Percentiles rank a stretch among this genome's conserved stretches.
These are phyloP conservation scores for Thunnus maccoyii DNA, from an alignment of 2,113 vertebrate species.

Conservation along the genomic window DNA sequence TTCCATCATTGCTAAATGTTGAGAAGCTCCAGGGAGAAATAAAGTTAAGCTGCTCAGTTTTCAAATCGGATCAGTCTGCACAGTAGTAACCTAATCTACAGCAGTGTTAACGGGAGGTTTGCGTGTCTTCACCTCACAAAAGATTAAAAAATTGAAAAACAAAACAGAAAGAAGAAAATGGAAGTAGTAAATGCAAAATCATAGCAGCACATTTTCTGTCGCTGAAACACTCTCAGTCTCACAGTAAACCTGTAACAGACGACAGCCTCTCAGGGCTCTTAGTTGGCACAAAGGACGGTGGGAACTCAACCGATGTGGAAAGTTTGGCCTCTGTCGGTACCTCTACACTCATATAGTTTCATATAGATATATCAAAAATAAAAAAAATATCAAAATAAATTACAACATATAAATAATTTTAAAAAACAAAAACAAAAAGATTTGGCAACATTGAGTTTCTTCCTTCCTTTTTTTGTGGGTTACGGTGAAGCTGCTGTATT, in stretches of 20 bases:
- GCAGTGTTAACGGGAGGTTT: constrained; percentile 7
- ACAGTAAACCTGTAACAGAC: constrained; percentile 50
- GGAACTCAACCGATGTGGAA: constrained; percentile 27
- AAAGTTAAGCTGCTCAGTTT: constrained; percentile 11
- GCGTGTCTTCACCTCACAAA: constrained; percentile 1
- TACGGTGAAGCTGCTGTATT: constrained; percentile 34
- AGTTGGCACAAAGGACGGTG: constrained; percentile 82
- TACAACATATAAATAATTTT: constrained; percentile 79
- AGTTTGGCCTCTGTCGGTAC: constrained; percentile 74
- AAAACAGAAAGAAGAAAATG: constrained; percentile 2
- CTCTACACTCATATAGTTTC: constrained; percentile 65
- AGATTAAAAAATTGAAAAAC: background rate
- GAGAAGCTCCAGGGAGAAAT: constrained; percentile 20
- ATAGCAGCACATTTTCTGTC: constrained; percentile 72
- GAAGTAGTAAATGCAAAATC: constrained; percentile 36
- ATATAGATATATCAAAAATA: constrained; percentile 72
- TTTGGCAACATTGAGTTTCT: constrained; percentile 82
- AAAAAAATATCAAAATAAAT: constrained; percentile 82
- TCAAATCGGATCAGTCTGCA: constrained; percentile 14
- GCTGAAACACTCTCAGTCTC: constrained; percentile 43
- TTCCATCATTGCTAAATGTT: constrained; percentile 1
- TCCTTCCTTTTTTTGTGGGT: constrained; percentile 41
- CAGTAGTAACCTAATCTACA: background rate
- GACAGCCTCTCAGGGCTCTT: constrained; percentile 31
- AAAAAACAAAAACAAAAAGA: constrained; percentile 60